Base-by-base conservation (phyloP, 2,888 invertebrate genomes). In the Yponomeuta plumbellus region DNA sequence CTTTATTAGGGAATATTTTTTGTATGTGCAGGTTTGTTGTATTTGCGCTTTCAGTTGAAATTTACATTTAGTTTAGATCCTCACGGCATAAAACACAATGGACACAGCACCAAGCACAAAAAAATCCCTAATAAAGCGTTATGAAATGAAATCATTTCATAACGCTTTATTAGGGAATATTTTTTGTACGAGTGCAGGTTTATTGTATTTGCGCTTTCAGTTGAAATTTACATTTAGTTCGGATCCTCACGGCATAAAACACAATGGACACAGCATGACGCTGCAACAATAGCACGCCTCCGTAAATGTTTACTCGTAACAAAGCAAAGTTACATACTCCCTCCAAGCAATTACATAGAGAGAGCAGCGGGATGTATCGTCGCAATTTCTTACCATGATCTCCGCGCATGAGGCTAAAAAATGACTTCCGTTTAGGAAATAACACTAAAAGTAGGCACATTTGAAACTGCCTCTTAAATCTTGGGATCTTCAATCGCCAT, bases 361-460 rank as follows among this genome's bases (percentile, higher is more conserved):
- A 65, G 57, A 58, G 52, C 44, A 44, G 26, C 65, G 11, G 17
- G 10, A 23, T 22, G 57, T 57, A 2, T 64, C 10, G n/a, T 44
- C 3, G 22, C 34, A 34, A 64, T 64, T 64, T 64, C 39, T 64
- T 84, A 84, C 76, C 76, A 74, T 81, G 76, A 86, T 87, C 83
- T n/a, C 52, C 21, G 85, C 80, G 77, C 83, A 84, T 79, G 84
- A 82, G 81, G 80, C 84, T 85, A 88, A 89, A 85, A 88, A 90
- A 89, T 88, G 84, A 85, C 80, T 88, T 88, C 86, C 88, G 88
- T 85, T 87, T 85, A 86, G 86, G 87, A 87, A 86, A 89, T 89
- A 89, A 89, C 85, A 87, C 87, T 89, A 87, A 88, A 88, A 88
- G 88, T 89, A 89, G 86, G 88, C 88, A 83, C 87, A 86, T 88